Evolutionary conservation across 2,797 vertebrate genomes (phyloP).

Genomic region (Heteromormyrus szaboi): DNA sequence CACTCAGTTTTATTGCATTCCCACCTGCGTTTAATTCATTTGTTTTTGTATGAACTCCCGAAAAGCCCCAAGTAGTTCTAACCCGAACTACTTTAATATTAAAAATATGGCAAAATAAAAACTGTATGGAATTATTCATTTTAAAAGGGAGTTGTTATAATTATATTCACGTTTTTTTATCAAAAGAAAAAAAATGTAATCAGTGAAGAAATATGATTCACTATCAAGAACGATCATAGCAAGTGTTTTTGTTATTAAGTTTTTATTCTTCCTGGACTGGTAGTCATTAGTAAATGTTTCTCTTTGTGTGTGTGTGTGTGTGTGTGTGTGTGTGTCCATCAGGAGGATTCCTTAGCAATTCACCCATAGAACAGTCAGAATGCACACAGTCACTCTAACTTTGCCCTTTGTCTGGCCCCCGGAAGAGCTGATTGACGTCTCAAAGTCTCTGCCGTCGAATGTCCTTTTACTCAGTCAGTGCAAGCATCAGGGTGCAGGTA

Average conservation of each 20-base stretch:
- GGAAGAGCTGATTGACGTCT: neutral
- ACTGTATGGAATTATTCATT: neutral
- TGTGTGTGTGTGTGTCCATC: neutral
- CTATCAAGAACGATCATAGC: neutral
- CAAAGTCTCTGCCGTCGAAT: neutral
- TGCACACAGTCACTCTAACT: neutral
- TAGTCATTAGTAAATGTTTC: neutral
- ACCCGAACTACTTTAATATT: neutral
- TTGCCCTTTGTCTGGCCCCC: neutral
- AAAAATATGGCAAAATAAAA: slow-evolving; percentile 9
- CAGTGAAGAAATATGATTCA: neutral
- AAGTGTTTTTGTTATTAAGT: neutral
- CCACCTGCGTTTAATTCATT: slow-evolving; percentile 18
- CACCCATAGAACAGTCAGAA: neutral
- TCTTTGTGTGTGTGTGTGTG: neutral
- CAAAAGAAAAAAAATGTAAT: neutral
- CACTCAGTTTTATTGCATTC: neutral
- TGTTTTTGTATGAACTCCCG: neutral
- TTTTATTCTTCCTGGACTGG: neutral
- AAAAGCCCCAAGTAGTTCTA: neutral
- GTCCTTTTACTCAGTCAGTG: slow-evolving; percentile 2
- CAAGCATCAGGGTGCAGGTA: neutral
- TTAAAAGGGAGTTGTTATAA: neutral
- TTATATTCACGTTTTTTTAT: neutral
- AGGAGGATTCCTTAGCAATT: neutral